Evolutionary conservation across 2,797 vertebrate genomes (phyloP).

Genomic region (Picus viridis): DNA sequence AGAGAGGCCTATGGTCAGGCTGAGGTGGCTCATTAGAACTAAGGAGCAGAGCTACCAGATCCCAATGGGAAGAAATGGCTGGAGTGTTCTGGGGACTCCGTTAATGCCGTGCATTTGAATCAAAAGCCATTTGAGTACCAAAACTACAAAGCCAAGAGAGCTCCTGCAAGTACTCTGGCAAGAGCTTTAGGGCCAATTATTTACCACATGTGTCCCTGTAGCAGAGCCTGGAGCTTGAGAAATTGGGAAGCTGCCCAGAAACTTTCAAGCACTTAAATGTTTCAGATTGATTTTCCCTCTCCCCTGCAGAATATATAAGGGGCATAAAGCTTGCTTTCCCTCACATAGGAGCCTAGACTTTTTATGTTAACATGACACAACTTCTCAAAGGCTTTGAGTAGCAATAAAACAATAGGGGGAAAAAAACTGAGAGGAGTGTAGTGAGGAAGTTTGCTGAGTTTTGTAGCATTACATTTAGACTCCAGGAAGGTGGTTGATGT

Average conservation of each 20-base stretch:
- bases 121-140: neutral
- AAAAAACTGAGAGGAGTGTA: accelerated
- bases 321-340: neutral
- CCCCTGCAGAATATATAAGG: neutral
- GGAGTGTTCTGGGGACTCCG: neutral
- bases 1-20: neutral
- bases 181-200: neutral
- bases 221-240: neutral
- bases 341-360: neutral
- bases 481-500: neutral
- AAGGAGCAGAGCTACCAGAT: neutral
- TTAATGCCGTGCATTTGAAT: neutral
- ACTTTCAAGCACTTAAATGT: slow-evolving; percentile 14
- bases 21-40: neutral
- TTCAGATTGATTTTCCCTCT: neutral
- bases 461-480: neutral
- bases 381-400: neutral
- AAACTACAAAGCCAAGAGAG: neutral
- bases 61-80: neutral
- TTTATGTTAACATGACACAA: neutral
- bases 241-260: slow-evolving; percentile 44
- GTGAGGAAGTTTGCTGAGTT: neutral
- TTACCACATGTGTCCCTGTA: neutral
- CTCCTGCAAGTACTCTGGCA: neutral
- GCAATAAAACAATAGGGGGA: neutral